Evolutionary conservation across 2,888 invertebrate genomes (phyloP).

Genomic region (Melanargia galathea): DNA sequence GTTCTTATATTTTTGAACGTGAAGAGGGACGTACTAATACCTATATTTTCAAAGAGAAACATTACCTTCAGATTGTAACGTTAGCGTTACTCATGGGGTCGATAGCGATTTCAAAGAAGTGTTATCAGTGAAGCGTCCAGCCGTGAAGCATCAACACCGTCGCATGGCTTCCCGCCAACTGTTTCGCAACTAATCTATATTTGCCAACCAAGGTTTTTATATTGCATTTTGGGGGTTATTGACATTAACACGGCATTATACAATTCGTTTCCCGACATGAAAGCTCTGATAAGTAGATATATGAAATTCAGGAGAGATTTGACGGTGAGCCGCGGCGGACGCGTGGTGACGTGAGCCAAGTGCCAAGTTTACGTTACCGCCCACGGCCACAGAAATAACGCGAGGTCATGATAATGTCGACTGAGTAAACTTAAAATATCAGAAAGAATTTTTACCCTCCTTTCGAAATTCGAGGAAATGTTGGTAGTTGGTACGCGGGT

Average conservation of each 20-base stretch:
- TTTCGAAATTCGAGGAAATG: conserved; percentile 14
- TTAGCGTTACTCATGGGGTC: conserved; percentile 28
- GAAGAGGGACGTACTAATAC: no score
- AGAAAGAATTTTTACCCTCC: conserved; percentile 23
- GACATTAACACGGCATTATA: conserved; percentile 71
- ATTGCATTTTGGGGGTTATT: conserved; percentile 79
- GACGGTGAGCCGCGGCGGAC: conserved; percentile 51
- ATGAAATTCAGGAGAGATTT: conserved; percentile 54
- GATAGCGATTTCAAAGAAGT: conserved; percentile 47
- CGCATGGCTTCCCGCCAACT: conserved; percentile 71
- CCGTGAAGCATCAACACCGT: conserved; percentile 49
- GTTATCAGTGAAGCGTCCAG: conserved; percentile 60
- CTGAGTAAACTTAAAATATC: conserved; percentile 35
- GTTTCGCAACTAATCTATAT: conserved; percentile 75
- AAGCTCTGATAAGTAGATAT: conserved; percentile 46
- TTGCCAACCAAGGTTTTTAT: conserved; percentile 71
- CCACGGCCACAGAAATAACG: conserved; percentile 64
- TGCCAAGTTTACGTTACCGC: conserved; percentile 72
- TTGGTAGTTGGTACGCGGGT: background rate
- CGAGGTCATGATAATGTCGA: conserved; percentile 57
- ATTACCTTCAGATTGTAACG: conserved; percentile 32
- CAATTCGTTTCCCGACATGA: conserved; percentile 63
- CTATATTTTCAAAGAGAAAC: conserved; percentile 7
- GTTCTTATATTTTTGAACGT: background rate
- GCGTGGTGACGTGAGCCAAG: conserved; percentile 53